These are phyloP conservation scores for Danaus chrysippus DNA, from an alignment of 2,888 invertebrate species.

Conservation along the genomic window DNA sequence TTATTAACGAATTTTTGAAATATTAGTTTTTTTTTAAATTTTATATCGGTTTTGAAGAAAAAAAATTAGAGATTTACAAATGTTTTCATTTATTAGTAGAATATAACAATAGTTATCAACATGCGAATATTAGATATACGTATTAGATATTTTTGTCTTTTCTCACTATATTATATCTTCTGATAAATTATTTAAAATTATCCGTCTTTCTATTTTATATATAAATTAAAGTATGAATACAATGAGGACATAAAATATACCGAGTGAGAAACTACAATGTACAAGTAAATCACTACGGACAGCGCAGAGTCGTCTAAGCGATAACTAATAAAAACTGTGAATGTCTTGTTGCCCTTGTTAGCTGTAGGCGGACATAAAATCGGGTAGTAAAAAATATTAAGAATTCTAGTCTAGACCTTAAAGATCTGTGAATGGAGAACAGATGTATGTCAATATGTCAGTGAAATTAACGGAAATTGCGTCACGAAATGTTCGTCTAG, in stretches of 20 bases:
- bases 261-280: background rate
- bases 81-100: no score
- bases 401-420: conserved; percentile 27
- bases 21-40: conserved; percentile 10
- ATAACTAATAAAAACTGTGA: conserved; percentile 5
- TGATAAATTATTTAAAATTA: background rate
- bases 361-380: conserved; percentile 22
- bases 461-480: conserved; percentile 33
- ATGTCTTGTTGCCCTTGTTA: conserved; percentile 15
- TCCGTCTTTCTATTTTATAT: conserved; percentile 2
- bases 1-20: no score
- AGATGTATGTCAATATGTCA: conserved; percentile 35
- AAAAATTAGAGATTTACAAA: background rate
- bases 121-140: no score
- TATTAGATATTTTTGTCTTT: no score
- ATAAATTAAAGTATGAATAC: no score
- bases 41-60: conserved; percentile 3
- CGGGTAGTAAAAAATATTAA: conserved; percentile 24
- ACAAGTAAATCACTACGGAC: background rate
- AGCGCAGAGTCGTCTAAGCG: conserved; percentile 7
- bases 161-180: no score
- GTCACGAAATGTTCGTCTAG: conserved; percentile 16
- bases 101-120: no score
- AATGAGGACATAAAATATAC: no score
- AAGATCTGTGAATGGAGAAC: conserved; percentile 28